Evolutionary conservation across 2,113 vertebrate genomes (phyloP), one percentile per base, ranked within the genome.

Genomic region (Coptodon rendalli): DNA sequence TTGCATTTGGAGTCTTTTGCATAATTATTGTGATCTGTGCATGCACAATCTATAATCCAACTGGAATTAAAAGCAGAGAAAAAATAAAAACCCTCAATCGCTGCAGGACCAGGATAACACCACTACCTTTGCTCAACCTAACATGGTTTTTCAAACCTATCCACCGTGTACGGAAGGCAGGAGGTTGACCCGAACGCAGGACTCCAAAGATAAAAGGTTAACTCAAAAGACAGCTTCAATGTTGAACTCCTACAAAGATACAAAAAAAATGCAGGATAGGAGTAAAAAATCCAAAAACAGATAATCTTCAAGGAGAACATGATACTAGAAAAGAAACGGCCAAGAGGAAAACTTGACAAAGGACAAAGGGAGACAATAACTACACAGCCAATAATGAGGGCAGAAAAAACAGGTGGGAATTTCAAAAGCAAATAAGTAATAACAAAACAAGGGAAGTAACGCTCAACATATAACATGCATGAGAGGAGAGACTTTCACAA

Each of bases 101-200:
- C 5, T 27, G 38, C 66, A 27, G 2, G 3, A 45, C 22, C 8
- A 3, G 63, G 66, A 3, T 43, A 45, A 71, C 10, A 22, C 63
- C 6, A 38, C 17, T 66, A 13, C 10, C 10, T 68, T 68, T 68
- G 7, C 61, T 68, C 19, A 68, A 40, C 34, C 6, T 40, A 38
- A 12, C n/a, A 14, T 40, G 40, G n/a, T 9, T 17, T 0, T 73
- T 48, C 22, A 45, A 27, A 45, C 13, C 38, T 17, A 27, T 63
- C 59, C 31, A n/a, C 59, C 0, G 0, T n/a, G 31, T 63, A 36
- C 6, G 1, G 29, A 34, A 61, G 29, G 9, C 59, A 34, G 17
- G 31, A 63, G 4, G 59, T 63, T n/a, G 59, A 36, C 17, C 31
- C 59, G 19, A 63, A 63, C 0, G 17, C 31, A 63, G 31, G 31